Evolutionary conservation across 2,797 vertebrate genomes (phyloP), one percentile per base, ranked within the genome.

Genomic region (Oophaga sylvatica): DNA sequence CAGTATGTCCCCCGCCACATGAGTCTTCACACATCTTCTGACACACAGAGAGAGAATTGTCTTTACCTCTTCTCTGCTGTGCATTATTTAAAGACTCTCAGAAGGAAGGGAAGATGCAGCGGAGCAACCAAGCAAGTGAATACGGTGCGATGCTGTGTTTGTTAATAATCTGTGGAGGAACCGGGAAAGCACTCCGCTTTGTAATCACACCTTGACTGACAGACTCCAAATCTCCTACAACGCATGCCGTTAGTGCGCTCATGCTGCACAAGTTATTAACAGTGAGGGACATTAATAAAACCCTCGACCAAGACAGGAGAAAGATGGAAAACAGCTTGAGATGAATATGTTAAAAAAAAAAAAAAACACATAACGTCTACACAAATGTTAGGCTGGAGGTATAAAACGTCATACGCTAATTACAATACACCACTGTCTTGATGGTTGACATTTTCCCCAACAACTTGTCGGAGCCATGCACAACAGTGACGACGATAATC

Each of bases 71-170:
- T 11, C 71, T n/a, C 71, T n/a, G 22, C 45, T 48, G 75, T 53
- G 75, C 75, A 56, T 45, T 48, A 53, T 77, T 56, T 26, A 77
- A 77, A 26, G 41, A 26, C 45, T 77, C 48, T 77, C 22, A 16
- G 22, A 56, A 56, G 5, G n/a, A 56, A 26, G 75, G 13, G 22
- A 56, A 56, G 75, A 56, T 26, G 75, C 75, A 9, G 75, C 2
- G n/a, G 45, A 77, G 75, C 75, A 77, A 22, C 45, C 75, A 77
- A 77, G 75, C 75, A 77, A 77, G 26, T 77, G 75, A 77, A 77
- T 56, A 12, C 4, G n/a, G 75, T 48, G 73, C 13, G n/a, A 22
- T 13, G 41, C 41, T 48, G 71, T 75, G 41, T 48, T 75, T 75
- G 71, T 75, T 75, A 77, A 77, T 77, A 77, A 77, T 22, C 48